These are phyloP conservation scores for Cancer borealis DNA, from an alignment of 2,888 invertebrate genomes.

Conservation along the genomic window DNA sequence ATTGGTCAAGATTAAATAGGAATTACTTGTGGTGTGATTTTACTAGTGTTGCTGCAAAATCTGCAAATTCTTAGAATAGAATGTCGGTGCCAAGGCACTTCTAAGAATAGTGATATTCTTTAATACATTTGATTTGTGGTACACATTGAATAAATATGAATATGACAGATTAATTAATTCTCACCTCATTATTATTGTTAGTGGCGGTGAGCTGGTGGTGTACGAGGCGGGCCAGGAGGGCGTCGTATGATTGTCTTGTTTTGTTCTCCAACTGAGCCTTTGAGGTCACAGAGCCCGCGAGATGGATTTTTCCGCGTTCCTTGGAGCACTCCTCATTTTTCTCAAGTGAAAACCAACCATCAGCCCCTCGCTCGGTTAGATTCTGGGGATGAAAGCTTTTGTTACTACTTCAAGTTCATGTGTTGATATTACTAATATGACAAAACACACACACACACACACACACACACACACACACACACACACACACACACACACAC, in stretches of 20 bases:
- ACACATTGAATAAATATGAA: not conserved
- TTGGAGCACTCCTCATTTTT: conserved; percentile 58
- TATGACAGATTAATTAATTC: not conserved
- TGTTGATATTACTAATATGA: not conserved
- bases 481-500: conserved; percentile 50
- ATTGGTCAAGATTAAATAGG: not conserved
- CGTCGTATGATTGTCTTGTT: conserved; percentile 57
- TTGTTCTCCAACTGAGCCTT: conserved; percentile 54
- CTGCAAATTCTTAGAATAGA: too few species aligned
- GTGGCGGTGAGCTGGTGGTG: conserved; percentile 61
- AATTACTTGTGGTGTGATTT: not conserved
- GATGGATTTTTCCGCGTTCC: conserved; percentile 61
- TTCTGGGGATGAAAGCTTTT: conserved; percentile 25
- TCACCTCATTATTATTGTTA: conserved; percentile 59
- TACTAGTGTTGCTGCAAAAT: too few species aligned
- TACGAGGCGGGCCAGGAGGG: conserved; percentile 62
- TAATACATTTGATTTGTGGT: not conserved
- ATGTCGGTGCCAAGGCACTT: not conserved
- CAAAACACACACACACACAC: not conserved
- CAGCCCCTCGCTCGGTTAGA: conserved; percentile 58
- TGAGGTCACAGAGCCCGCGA: conserved; percentile 49
- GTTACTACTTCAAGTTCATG: not conserved
- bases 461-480: conserved; percentile 49
- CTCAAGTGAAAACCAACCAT: conserved; percentile 63
- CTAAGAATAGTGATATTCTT: too few species aligned